A percentile compares a stretch with the other conserved stretches of the same genome.
phyloP scores from a whole-genome alignment of 2,797 vertebrate genomes.

The Molossus molossus region DNA sequence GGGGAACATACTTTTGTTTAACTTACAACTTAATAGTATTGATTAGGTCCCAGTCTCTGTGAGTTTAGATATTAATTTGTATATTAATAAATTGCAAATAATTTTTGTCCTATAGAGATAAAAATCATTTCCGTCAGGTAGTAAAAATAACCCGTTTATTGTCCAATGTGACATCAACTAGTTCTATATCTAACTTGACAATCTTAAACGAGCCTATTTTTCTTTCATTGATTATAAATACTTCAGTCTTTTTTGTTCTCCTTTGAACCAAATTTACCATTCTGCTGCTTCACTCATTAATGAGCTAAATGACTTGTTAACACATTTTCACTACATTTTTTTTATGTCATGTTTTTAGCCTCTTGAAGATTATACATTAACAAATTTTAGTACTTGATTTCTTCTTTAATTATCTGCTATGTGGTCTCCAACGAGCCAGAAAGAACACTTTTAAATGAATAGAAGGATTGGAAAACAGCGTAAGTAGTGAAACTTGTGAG shows the following conservation, averaged over 20 bases:
- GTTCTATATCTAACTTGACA: neutral
- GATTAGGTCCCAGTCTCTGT: neutral
- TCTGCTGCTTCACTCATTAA: neutral
- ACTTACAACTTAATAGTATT: conserved; percentile 1
- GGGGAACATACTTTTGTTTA: neutral
- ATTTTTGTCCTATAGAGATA: neutral
- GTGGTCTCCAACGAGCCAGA: neutral
- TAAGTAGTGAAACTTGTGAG: neutral
- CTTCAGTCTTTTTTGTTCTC: neutral
- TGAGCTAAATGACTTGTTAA: neutral
- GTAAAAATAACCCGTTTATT: neutral
- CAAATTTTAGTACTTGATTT: neutral
- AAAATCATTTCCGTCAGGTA: neutral
- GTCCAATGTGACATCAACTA: neutral
- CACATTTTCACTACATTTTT: neutral
- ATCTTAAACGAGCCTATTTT: neutral
- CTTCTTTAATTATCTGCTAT: neutral
- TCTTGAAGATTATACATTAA: neutral
- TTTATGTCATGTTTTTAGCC: neutral
- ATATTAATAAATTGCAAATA: neutral
- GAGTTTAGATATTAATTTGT: neutral
- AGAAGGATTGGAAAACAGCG: neutral
- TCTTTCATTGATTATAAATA: neutral
- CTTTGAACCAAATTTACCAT: neutral
- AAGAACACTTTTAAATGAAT: neutral